Conservation (phyloP, 2,113 vertebrate species). For the Channa argus region DNA sequence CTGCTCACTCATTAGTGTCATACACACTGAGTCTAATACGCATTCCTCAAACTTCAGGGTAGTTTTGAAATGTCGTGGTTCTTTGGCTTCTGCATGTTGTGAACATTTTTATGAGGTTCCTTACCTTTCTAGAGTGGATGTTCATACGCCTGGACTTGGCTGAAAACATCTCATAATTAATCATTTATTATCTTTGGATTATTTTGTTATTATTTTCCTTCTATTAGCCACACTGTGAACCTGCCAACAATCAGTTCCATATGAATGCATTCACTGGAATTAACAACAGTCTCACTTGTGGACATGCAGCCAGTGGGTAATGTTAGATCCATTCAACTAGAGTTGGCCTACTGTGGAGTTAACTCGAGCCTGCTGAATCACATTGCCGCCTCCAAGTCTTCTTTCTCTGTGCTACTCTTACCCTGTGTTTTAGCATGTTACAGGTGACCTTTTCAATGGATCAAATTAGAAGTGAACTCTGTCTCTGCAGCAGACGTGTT, state of each 20-base stretch:
- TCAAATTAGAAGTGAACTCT: neutral
- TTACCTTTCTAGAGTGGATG: neutral
- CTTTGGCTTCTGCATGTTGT: conserved; percentile 10
- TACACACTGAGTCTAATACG: conserved; percentile 24
- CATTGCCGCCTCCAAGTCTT: neutral
- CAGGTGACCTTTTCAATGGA: neutral
- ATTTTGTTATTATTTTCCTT: neutral
- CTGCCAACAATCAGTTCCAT: too few relatives aligned
- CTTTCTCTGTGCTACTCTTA: neutral
- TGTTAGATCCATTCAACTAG: conserved; percentile 8
- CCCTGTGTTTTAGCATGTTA: neutral
- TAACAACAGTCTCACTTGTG: neutral
- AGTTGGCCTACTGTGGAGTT: neutral
- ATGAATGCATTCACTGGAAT: neutral
- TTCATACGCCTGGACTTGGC: conserved; percentile 15
- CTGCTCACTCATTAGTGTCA: conserved; percentile 66
- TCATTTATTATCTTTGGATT: conserved; percentile 2
- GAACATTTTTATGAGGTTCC: conserved; percentile 5
- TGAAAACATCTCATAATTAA: neutral
- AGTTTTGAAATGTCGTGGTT: neutral
- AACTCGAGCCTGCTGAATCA: neutral
- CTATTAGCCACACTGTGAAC: neutral
- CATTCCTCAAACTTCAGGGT: too few relatives aligned
- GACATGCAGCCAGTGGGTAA: neutral
- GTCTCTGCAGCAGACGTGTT: neutral